Evolutionary conservation across 2,797 vertebrate species (phyloP).

Genomic region (Picus viridis): DNA sequence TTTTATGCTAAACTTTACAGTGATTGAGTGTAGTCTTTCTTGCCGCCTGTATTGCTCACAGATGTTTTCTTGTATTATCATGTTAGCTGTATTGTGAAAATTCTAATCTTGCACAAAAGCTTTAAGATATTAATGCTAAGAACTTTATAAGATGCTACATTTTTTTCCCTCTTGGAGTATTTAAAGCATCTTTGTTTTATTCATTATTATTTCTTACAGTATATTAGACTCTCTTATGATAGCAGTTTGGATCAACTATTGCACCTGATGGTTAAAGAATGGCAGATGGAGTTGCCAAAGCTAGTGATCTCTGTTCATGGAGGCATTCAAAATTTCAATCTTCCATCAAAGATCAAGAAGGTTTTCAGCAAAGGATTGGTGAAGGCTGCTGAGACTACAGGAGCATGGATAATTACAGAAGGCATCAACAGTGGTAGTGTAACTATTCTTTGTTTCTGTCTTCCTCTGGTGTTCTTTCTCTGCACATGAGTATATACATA

Average conservation of each 20-base stretch:
- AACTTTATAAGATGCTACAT: not conserved
- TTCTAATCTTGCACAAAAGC: not conserved
- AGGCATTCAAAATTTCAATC: slow-evolving; percentile 90
- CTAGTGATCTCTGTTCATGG: slow-evolving; percentile 93
- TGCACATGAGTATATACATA: not conserved
- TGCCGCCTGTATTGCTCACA: not conserved
- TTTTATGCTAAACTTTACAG: rapidly evolving
- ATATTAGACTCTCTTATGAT: slow-evolving; percentile 90
- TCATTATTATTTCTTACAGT: slow-evolving; percentile 79
- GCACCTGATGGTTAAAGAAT: slow-evolving; percentile 92
- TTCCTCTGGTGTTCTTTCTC: not conserved
- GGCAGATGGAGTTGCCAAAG: slow-evolving; percentile 96
- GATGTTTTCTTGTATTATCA: not conserved
- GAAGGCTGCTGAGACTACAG: slow-evolving; percentile 91
- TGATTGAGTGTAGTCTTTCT: rapidly evolving
- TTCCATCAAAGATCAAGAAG: slow-evolving; percentile 87
- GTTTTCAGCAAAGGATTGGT: slow-evolving; percentile 92
- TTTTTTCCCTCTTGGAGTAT: not conserved
- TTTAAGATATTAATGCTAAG: not conserved
- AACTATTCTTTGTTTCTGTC: not conserved
- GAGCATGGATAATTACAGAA: slow-evolving; percentile 95
- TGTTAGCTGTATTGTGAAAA: not conserved
- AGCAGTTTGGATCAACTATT: slow-evolving; percentile 86
- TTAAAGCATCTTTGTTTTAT: not conserved
- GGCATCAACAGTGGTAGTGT: slow-evolving; percentile 90